A percentile compares a stretch with the other conserved stretches of the same genome.
phyloP scores from a whole-genome alignment of 2,113 vertebrate genomes.

The Helogale parvula region DNA sequence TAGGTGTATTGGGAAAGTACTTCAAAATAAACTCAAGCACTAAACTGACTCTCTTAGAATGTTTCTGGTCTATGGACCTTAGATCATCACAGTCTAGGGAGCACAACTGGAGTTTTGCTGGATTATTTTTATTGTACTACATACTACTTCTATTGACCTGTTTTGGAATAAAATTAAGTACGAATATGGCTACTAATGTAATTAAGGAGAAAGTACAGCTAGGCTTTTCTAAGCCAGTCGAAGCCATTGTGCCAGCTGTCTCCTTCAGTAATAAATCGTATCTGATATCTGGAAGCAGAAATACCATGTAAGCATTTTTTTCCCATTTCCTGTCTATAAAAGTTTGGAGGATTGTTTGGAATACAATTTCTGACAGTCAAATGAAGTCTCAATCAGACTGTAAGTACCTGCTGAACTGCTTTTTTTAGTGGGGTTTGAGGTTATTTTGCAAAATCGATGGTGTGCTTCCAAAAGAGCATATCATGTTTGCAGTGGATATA shows the following conservation, averaged over 20 bases:
- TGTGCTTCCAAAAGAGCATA: not conserved
- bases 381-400: not conserved
- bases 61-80: not conserved
- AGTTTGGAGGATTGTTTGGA: conserved; percentile 55
- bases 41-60: conserved; percentile 36
- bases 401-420: not conserved
- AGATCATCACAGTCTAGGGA: not conserved
- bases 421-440: not conserved
- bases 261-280: conserved; percentile 78
- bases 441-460: not conserved
- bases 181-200: conserved; percentile 77
- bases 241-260: conserved; percentile 73
- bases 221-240: conserved; percentile 81
- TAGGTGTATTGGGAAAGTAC: not conserved
- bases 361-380: not conserved
- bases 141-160: conserved; percentile 78
- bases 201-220: conserved; percentile 81
- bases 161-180: conserved; percentile 83
- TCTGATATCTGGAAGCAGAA: conserved; percentile 74
- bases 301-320: conserved; percentile 62
- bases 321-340: conserved; percentile 34
- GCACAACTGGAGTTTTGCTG: conserved; percentile 72
- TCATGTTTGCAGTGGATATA: not conserved
- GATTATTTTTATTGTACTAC: conserved; percentile 83
- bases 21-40: conserved; percentile 56